Conservation (phyloP, 2,888 invertebrate species). For the Hyppa rectilinea region DNA sequence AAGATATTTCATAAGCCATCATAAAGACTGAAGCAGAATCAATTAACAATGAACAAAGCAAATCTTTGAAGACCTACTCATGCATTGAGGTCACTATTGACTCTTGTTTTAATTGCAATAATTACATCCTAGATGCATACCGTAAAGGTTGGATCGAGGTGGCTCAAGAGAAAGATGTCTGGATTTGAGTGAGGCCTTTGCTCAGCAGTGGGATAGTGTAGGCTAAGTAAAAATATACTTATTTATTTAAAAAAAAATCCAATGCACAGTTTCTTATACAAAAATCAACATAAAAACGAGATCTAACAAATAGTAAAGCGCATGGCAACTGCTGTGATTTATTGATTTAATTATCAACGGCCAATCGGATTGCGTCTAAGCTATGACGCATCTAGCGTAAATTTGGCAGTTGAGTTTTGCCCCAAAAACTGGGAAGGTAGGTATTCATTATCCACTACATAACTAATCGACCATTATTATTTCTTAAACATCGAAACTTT, state of each 20-base stretch:
- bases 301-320: too few species aligned
- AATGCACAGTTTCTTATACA: too few species aligned
- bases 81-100: constrained; percentile 5
- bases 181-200: too few species aligned
- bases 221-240: too few species aligned
- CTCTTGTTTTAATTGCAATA: constrained; percentile 7
- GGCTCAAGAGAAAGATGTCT: too few species aligned
- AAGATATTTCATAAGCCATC: not conserved
- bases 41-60: constrained; percentile 28
- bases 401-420: not conserved
- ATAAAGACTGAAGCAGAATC: not conserved
- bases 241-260: too few species aligned
- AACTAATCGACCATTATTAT: not conserved
- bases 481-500: not conserved
- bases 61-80: constrained; percentile 18
- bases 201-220: too few species aligned
- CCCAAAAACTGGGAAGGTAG: not conserved
- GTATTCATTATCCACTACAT: not conserved
- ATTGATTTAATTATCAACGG: not conserved
- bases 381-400: not conserved
- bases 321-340: not conserved
- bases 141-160: too few species aligned
- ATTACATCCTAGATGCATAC: too few species aligned
- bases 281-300: too few species aligned
- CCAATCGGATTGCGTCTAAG: not conserved